Evolutionary conservation across 2,888 invertebrate genomes (phyloP), one percentile per base, ranked within the genome.

Genomic region (Lomographa bimaculata): DNA sequence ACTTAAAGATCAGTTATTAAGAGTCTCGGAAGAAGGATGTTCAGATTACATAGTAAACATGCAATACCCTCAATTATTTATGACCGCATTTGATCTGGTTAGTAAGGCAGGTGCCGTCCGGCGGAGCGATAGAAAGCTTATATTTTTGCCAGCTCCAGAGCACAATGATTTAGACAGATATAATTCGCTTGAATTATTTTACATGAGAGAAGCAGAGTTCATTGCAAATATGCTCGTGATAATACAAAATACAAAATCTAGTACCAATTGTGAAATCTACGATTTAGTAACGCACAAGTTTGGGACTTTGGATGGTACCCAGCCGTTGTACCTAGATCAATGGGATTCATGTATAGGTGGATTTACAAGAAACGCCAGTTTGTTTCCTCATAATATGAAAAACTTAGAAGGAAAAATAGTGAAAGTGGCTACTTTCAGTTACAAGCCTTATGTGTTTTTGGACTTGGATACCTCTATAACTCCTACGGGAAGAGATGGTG

Each of bases 381-480:
- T 90, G 14, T 91, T 90, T 66, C 90, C 90, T 2, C 81, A 90
- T 51, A 79, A 90, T 47, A 66, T 91, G 50, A 54, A 54, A 0
- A 76, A 91, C 52, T 64, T 91, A 39, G 44, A 78, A 21, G 90
- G 90, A 0, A 90, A 84, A 69, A 57, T 52, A 0, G 54, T 92
- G 2, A 89, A 72, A 60, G 78, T 91, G 11, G 90, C 91, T 4
- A 85, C 89, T 38, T 92, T 93, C 60, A 87, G 82, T 17, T 93
- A 93, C 56, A 90, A 90, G 54, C 93, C 93, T 0, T 93, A 92
- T 56, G 78, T 78, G 6, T 72, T 92, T 32, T 58, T 90, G 37
- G 78, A 89, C 59, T 49, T 90, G 21, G 75, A 89, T 48, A 38
- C 63, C 2, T 49, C 60, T 19, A 12, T 71, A 1, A 69, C 58